phyloP scores from a whole-genome alignment of 2,888 invertebrate species.

The Sarcophaga variegata region DNA sequence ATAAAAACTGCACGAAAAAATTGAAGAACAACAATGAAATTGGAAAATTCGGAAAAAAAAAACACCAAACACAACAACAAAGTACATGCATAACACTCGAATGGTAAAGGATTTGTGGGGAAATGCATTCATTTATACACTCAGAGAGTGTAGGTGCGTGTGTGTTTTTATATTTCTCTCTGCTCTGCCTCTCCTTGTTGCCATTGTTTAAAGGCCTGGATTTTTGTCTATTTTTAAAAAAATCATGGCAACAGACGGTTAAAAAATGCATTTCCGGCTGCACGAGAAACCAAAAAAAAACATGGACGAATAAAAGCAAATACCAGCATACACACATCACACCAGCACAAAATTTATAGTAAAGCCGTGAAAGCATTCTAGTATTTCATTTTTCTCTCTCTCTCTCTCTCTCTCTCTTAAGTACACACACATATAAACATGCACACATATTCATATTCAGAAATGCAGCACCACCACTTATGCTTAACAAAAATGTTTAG shows the following conservation, averaged over 20 bases:
- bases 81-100: too few relatives aligned
- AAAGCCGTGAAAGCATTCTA: background rate
- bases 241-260: constrained; percentile 57
- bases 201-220: background rate
- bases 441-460: background rate
- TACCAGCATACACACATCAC: too few relatives aligned
- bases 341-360: background rate
- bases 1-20: background rate
- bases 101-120: constrained; percentile 46
- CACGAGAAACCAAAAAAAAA: constrained; percentile 13
- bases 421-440: background rate
- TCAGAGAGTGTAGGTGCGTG: background rate
- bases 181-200: background rate
- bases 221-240: constrained; percentile 58
- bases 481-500: background rate
- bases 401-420: background rate
- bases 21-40: constrained; percentile 11
- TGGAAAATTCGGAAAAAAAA: constrained; percentile 20
- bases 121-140: constrained; percentile 12
- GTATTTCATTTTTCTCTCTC: background rate
- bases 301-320: background rate
- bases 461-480: background rate
- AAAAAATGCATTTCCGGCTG: constrained; percentile 61
- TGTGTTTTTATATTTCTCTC: background rate
- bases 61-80: background rate